Evolutionary conservation across 2,888 invertebrate genomes (phyloP).

Genomic region (Volucella bombylans): DNA sequence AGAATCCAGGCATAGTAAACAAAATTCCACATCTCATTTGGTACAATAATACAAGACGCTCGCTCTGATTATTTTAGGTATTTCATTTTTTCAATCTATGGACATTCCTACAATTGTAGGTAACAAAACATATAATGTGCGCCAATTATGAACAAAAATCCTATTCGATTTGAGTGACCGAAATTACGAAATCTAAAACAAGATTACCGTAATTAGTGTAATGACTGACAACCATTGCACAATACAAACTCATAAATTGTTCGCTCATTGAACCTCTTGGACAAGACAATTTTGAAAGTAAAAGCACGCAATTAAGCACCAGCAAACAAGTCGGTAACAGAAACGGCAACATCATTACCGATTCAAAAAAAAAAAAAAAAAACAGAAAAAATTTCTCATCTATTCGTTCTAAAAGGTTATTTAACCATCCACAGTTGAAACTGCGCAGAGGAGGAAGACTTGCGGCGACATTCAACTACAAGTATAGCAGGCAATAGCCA

Average conservation of each 20-base stretch:
- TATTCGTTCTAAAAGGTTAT: slow-evolving; percentile 19
- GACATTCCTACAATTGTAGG: no score
- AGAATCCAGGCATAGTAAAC: no score
- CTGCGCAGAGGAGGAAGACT: slow-evolving; percentile 4
- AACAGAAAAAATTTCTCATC: background rate
- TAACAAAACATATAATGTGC: no score
- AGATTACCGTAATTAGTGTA: no score
- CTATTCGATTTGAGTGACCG: no score
- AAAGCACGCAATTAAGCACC: slow-evolving; percentile 25
- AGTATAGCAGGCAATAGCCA: slow-evolving; percentile 40
- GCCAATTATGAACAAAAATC: no score
- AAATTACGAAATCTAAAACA: no score
- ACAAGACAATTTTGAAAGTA: slow-evolving; percentile 1
- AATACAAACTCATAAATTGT: background rate
- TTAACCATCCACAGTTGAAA: slow-evolving; percentile 23
- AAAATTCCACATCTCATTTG: no score
- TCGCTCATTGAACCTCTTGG: background rate
- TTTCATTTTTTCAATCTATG: no score
- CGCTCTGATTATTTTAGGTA: no score
- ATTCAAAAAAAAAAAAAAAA: background rate
- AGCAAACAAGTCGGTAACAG: slow-evolving; percentile 17
- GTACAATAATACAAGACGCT: no score
- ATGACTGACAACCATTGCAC: background rate
- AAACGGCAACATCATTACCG: slow-evolving; percentile 17
- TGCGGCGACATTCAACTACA: slow-evolving; percentile 22